Percentiles rank a stretch among this genome's conserved stretches.
Evolutionary conservation across 1,140 invertebrate genomes (phyloP).

Genomic region (Tetramorium alpestre): DNA sequence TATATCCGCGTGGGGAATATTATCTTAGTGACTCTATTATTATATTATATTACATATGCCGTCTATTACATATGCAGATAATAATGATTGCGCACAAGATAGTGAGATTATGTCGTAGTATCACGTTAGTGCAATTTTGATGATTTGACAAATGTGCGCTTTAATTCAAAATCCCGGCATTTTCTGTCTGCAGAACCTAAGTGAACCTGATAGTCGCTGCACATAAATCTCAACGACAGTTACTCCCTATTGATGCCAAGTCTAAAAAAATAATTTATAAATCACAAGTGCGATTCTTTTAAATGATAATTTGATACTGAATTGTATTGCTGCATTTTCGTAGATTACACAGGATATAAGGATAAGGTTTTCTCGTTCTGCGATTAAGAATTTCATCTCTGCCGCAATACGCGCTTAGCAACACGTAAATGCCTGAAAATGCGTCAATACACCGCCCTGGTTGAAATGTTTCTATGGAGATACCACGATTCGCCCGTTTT

Average conservation of each 20-base stretch:
- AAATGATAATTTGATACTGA: not conserved
- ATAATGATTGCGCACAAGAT: not conserved
- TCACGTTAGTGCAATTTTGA: not conserved
- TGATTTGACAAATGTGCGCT: not conserved
- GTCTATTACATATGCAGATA: not conserved
- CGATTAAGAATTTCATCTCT: conserved; percentile 2
- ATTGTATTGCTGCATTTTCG: not conserved
- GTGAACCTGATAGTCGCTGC: not conserved
- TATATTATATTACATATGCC: not conserved
- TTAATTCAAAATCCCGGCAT: not conserved
- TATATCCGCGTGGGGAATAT: conserved; percentile 8
- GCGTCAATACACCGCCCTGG: conserved; percentile 26
- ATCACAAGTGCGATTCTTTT: not conserved
- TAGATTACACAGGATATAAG: not conserved
- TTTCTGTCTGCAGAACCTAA: not conserved
- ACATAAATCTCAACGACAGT: not conserved
- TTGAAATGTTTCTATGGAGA: conserved; percentile 21
- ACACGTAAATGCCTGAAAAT: conserved; percentile 9
- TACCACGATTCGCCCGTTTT: not conserved
- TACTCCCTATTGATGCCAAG: not conserved
- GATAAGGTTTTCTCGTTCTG: not conserved
- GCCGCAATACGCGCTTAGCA: conserved; percentile 5
- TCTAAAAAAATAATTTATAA: not conserved
- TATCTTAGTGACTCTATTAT: not conserved
- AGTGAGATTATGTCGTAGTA: not conserved